Conservation (phyloP, 2,888 invertebrate genomes). For the Bibio marci region DNA sequence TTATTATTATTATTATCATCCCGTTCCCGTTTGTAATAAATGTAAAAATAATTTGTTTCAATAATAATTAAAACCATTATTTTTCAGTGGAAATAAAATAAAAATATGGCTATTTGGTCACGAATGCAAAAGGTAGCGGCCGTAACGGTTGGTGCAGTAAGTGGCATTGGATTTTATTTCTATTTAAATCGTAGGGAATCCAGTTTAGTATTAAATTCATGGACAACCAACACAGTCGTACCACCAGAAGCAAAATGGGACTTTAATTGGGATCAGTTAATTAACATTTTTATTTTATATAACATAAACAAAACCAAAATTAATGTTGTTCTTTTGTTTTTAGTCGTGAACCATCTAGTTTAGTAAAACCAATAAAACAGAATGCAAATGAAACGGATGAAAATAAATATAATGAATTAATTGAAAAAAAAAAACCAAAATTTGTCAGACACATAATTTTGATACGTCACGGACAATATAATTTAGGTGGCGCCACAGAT, state of each 20-base stretch:
- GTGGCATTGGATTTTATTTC: constrained; percentile 47
- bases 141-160: constrained; percentile 43
- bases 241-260: constrained; percentile 61
- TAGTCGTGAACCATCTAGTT: constrained; percentile 47
- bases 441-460: constrained; percentile 61
- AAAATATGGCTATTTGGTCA: constrained; percentile 12
- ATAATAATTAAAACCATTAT: too few relatives aligned
- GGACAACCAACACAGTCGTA: constrained; percentile 44
- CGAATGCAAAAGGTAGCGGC: constrained; percentile 17
- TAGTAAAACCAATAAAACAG: constrained; percentile 41
- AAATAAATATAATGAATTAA: constrained; percentile 46
- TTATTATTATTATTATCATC: too few relatives aligned
- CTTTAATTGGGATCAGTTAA: constrained; percentile 76
- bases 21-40: too few relatives aligned
- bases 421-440: constrained; percentile 41
- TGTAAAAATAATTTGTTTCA: too few relatives aligned
- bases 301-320: background rate
- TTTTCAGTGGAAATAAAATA: too few relatives aligned
- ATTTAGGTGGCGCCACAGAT: constrained; percentile 53
- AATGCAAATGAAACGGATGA: constrained; percentile 34
- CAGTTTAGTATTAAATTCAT: constrained; percentile 38
- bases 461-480: constrained; percentile 91
- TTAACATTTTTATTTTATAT: constrained; percentile 9
- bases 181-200: constrained; percentile 32
- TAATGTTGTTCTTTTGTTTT: constrained; percentile 1